Base-by-base conservation (phyloP, 2,888 invertebrate species). In the Tigriopus californicus region DNA sequence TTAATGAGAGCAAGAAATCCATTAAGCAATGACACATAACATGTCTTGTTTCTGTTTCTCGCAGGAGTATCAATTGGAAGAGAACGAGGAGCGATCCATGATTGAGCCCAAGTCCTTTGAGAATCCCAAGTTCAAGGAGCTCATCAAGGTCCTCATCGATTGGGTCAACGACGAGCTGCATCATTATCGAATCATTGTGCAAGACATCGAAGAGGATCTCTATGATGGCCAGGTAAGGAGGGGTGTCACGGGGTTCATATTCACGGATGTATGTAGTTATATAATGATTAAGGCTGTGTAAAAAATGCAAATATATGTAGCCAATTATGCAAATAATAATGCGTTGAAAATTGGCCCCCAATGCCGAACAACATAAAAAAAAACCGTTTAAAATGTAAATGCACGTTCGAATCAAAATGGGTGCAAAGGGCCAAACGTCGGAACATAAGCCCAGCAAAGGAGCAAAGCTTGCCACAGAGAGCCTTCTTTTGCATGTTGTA, bases 141-240 rank as follows among this genome's bases (percentile, higher is more conserved):
- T 95, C 42, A 82, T 88, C 58, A 79, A 79, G 66, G 83, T 94
- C 44, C 75, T 99, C 54, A 84, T 94, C 66, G 92, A 95, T 66
- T 98, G 98, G 98, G 87, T 99, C 60, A 98, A 98, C 72, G 94
- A 97, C 74, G 97, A 94, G 71, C 75, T 99, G 59, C 94, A 95
- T 0, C 80, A 85, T 64, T 90, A 97, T 67, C 78, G 98, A 67
- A 98, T 98, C 63, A 94, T 98, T 67, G 95, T 98, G 0, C 89
- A 95, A 72, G 60, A 64, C 63, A 70, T 77, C 56, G 75, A 75
- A 62, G 76, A 78, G 64, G 77, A 77, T 67, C 66, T 78, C 47
- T 77, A 75, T 68, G 77, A 77, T 69, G 77, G 77, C 6, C 76
- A 76, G 65, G 73, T 77, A 33, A n/a, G 63, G 12, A 42, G 13